These are phyloP conservation scores for Elgaria multicarinata DNA, from an alignment of 2,113 vertebrate genomes.

Conservation along the genomic window DNA sequence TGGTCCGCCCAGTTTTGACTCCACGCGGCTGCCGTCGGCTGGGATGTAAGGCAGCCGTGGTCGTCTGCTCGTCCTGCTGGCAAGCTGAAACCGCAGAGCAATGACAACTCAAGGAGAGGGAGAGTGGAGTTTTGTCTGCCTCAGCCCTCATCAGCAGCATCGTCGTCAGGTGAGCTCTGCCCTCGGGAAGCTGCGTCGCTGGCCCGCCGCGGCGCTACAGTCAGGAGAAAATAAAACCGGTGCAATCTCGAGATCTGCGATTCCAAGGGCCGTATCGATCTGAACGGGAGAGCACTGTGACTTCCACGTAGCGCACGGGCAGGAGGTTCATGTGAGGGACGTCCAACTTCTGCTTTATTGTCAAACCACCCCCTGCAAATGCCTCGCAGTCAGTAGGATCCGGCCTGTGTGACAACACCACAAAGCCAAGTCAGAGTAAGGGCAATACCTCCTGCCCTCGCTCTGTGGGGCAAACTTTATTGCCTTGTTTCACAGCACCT, in stretches of 20 bases:
- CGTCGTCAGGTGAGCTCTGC: not conserved
- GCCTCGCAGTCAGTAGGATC: not conserved
- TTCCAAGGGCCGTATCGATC: not conserved
- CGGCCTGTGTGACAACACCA: not conserved
- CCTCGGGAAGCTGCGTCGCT: slow-evolving; percentile 10
- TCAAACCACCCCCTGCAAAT: not conserved
- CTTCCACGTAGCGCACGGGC: not conserved
- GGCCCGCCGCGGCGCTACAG: not conserved
- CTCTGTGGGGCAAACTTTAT: not conserved
- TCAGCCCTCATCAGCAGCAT: slow-evolving; percentile 16
- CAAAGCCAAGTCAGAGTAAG: not conserved
- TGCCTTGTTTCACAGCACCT: not conserved
- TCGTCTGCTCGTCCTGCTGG: slow-evolving; percentile 3
- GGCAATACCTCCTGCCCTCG: not conserved
- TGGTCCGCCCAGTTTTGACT: not conserved
- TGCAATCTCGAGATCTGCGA: not conserved
- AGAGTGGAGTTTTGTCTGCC: not conserved
- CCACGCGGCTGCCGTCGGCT: not conserved
- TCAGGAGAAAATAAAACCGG: slow-evolving; percentile 31
- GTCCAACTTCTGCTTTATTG: not conserved
- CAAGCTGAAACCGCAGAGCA: not conserved
- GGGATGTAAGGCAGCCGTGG: not conserved
- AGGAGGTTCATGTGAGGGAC: not conserved
- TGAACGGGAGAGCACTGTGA: not conserved
- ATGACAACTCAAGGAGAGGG: not conserved